Percentiles rank a stretch among this genome's conserved stretches.
Evolutionary conservation across 2,888 invertebrate species (phyloP).

Genomic region (Scaptomyza cyrtandrae): DNA sequence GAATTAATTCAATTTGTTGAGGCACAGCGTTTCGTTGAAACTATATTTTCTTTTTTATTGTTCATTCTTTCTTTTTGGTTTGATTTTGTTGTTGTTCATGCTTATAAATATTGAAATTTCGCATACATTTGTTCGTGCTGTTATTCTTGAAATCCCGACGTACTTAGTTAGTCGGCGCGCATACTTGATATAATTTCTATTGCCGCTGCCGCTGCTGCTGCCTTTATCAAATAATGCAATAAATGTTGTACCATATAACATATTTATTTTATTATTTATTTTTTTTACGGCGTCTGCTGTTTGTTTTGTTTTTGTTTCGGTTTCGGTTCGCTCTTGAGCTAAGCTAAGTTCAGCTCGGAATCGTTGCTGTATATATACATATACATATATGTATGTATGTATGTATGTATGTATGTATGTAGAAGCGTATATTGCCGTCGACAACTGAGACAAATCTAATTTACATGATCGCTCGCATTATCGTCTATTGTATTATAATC

Average conservation of each 20-base stretch:
- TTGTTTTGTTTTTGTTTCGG: slow-evolving; percentile 2
- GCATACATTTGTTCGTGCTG: slow-evolving; percentile 17
- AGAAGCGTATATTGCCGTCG: slow-evolving; percentile 20
- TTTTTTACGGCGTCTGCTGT: not conserved
- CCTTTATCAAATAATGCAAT: slow-evolving; percentile 61
- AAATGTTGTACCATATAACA: slow-evolving; percentile 46
- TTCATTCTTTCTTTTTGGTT: slow-evolving; percentile 13
- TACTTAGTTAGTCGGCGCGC: slow-evolving; percentile 41
- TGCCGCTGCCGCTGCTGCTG: slow-evolving; percentile 8
- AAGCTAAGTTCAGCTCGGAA: slow-evolving; percentile 5
- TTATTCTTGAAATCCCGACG: slow-evolving; percentile 10
- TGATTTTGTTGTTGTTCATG: slow-evolving; percentile 11
- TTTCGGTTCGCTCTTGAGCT: slow-evolving; percentile 17
- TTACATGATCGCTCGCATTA: slow-evolving; percentile 81
- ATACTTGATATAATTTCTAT: slow-evolving; percentile 49
- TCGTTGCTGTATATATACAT: not conserved
- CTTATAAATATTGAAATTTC: slow-evolving; percentile 35
- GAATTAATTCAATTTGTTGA: slow-evolving; percentile 81
- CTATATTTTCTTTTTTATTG: too few species aligned
- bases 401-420: not conserved
- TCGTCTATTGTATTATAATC: slow-evolving; percentile 80
- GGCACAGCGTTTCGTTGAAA: slow-evolving; percentile 45
- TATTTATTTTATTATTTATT: too few species aligned
- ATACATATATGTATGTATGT: not conserved
- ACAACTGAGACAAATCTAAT: slow-evolving; percentile 80